Evolutionary conservation across 2,113 vertebrate genomes (phyloP).

Genomic region (Uria aalge): DNA sequence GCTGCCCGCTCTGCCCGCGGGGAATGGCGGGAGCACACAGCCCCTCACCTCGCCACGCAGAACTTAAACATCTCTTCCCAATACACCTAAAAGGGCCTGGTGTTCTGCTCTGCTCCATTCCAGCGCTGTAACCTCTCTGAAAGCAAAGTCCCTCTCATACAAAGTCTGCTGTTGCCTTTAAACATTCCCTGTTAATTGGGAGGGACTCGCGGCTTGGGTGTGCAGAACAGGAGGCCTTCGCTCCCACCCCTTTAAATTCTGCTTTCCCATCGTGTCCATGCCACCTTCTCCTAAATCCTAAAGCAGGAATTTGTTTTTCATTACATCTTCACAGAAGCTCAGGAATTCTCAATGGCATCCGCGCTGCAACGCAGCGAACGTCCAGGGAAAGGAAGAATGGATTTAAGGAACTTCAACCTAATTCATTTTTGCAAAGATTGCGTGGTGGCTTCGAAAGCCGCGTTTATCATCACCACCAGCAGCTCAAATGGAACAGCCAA

Average conservation of each 20-base stretch:
- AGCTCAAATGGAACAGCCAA: rapidly evolving
- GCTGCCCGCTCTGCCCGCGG: not conserved
- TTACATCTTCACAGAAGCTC: not conserved
- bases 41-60: not conserved
- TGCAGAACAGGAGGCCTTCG: not conserved
- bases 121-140: not conserved
- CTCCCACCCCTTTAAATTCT: not conserved
- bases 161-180: not conserved
- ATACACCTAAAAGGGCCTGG: not conserved
- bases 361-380: rapidly evolving
- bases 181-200: not conserved
- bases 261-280: rapidly evolving
- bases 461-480: not conserved
- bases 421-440: rapidly evolving
- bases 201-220: not conserved
- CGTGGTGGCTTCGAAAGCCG: not conserved
- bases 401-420: not conserved
- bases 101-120: not conserved
- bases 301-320: not conserved
- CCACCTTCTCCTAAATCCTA: not conserved
- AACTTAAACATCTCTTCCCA: not conserved
- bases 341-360: not conserved
- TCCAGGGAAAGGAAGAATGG: not conserved
- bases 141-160: not conserved
- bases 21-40: not conserved